A percentile compares a stretch with the other conserved stretches of the same genome.
Conservation (phyloP, 2,797 vertebrate species). For the Argentina silus region DNA sequence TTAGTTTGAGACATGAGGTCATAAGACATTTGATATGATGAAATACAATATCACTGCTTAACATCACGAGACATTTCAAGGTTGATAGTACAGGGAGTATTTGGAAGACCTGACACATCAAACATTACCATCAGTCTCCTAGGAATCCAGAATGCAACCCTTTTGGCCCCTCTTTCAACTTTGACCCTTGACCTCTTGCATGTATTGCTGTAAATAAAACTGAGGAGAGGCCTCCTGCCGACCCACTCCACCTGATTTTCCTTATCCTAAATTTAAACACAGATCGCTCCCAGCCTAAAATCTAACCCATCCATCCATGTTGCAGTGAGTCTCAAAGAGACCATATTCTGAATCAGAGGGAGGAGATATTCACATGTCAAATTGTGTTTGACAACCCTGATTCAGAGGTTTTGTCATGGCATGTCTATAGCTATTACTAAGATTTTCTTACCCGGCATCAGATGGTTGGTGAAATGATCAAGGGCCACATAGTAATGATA, state of each 20-base stretch:
- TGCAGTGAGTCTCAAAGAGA: conserved; percentile 82
- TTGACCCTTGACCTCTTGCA: conserved; percentile 85
- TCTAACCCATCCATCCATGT: conserved; percentile 74
- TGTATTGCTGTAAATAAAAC: conserved; percentile 85
- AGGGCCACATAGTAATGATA: conserved; percentile 1
- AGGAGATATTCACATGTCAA: conserved; percentile 79
- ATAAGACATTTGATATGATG: conserved; percentile 6
- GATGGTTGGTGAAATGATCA: conserved; percentile 61
- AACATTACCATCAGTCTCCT: conserved; percentile 33
- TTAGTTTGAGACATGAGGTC: conserved; percentile 10
- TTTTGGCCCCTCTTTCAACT: conserved; percentile 84
- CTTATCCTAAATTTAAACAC: conserved; percentile 74
- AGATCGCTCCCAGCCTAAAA: conserved; percentile 63
- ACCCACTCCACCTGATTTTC: conserved; percentile 80
- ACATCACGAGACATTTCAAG: conserved; percentile 25
- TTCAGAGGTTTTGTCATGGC: conserved; percentile 79
- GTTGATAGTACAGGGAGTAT: conserved; percentile 60
- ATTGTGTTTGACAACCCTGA: conserved; percentile 87
- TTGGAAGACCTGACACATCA: conserved; percentile 62
- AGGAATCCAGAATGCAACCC: conserved; percentile 63
- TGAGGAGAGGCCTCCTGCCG: conserved; percentile 79
- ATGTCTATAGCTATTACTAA: conserved; percentile 78
- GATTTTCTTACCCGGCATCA: conserved; percentile 51
- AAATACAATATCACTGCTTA: conserved; percentile 15
- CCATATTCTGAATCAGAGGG: conserved; percentile 65